These are phyloP conservation scores for Phalacrocorax pelagicus DNA, from an alignment of 2,113 vertebrate species.

Conservation along the genomic window DNA sequence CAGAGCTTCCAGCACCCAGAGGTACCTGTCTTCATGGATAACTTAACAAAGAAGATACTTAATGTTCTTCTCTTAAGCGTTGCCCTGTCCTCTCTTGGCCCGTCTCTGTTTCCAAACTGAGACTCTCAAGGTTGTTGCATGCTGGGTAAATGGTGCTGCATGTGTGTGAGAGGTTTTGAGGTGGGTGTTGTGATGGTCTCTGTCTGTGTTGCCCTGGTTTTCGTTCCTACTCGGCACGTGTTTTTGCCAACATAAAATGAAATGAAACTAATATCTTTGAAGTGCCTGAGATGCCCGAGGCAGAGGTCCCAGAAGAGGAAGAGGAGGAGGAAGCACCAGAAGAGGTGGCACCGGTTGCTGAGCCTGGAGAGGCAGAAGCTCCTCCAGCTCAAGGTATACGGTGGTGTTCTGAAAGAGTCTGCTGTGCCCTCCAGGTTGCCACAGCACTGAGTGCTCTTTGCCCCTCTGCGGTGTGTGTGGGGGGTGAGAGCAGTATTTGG, in stretches of 20 bases:
- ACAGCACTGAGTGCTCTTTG: no score
- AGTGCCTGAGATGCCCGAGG: constrained; percentile 42
- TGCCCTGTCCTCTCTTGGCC: neutral
- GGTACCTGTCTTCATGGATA: constrained; percentile 51
- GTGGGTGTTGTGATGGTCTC: neutral
- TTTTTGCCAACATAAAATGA: constrained; percentile 7
- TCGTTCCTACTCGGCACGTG: neutral
- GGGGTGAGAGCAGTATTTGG: no score
- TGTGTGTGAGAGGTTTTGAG: neutral
- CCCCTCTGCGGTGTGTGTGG: no score
- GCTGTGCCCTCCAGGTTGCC: no score
- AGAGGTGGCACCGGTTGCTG: no score
- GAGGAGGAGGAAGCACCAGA: neutral
- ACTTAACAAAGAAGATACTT: neutral
- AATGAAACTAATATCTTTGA: constrained; percentile 72
- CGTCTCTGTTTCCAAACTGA: neutral
- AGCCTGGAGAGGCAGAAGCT: no score
- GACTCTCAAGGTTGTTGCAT: neutral
- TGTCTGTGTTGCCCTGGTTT: neutral
- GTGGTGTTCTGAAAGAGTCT: no score
- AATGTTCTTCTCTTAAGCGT: neutral
- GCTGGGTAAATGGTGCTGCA: neutral
- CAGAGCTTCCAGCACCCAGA: constrained; percentile 59
- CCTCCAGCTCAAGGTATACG: no score
- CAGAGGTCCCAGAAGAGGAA: constrained; percentile 31